phyloP scores from a whole-genome alignment of 2,888 invertebrate species.

The Pachymerium ferrugineum region DNA sequence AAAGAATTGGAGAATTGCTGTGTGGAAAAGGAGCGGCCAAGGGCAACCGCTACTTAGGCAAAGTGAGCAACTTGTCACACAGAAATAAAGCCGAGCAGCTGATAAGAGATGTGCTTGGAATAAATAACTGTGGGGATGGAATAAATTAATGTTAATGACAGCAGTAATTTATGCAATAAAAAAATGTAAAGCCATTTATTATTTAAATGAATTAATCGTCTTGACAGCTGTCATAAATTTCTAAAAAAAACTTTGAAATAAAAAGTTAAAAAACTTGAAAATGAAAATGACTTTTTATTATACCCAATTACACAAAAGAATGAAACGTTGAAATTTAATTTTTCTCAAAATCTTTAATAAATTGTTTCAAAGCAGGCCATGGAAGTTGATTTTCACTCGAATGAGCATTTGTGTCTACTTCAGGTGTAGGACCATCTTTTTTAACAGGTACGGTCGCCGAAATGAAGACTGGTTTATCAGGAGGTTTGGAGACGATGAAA shows the following conservation, averaged over 20 bases:
- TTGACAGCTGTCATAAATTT: no score
- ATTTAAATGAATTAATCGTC: no score
- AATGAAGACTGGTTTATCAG: background rate
- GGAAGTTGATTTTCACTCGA: background rate
- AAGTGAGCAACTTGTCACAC: constrained; percentile 62
- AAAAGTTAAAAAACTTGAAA: no score
- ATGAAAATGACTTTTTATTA: background rate
- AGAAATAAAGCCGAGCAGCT: constrained; percentile 57
- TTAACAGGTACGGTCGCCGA: background rate
- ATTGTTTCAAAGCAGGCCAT: background rate
- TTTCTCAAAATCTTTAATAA: background rate
- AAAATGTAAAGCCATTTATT: background rate
- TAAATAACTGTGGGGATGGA: background rate
- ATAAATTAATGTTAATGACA: background rate
- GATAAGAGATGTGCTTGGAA: constrained; percentile 40
- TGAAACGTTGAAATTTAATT: background rate
- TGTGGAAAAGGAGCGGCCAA: constrained; percentile 72
- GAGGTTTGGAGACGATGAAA: background rate
- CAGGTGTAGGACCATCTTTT: background rate
- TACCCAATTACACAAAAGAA: background rate
- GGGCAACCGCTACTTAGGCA: constrained; percentile 68
- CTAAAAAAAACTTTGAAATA: no score
- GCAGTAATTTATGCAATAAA: background rate
- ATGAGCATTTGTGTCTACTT: background rate
- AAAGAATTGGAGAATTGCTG: constrained; percentile 62